These are phyloP conservation scores for Myotis brandtii DNA, from an alignment of 2,113 vertebrate genomes.

Conservation along the genomic window DNA sequence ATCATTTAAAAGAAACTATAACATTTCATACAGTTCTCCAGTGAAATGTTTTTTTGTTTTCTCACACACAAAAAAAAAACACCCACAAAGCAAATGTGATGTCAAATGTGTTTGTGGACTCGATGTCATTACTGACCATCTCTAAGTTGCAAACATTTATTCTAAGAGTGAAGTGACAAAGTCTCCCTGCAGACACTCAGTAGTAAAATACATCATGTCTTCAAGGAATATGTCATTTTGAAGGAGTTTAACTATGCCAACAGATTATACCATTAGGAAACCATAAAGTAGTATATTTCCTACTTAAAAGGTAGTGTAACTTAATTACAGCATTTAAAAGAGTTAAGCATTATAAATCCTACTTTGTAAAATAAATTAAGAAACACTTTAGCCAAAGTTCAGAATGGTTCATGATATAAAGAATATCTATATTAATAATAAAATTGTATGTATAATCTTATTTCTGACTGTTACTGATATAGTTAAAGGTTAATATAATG, in stretches of 20 bases:
- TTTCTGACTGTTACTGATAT: not conserved
- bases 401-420: not conserved
- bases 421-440: not conserved
- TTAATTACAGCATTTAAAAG: not conserved
- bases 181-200: not conserved
- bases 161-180: not conserved
- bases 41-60: not conserved
- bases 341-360: not conserved
- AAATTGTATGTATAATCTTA: not conserved
- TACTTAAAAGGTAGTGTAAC: not conserved
- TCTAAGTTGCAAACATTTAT: not conserved
- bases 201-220: not conserved
- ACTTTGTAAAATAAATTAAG: constrained; percentile 43
- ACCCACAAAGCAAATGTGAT: not conserved
- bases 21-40: not conserved
- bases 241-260: not conserved
- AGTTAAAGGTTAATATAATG: not conserved
- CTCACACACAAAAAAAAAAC: not conserved
- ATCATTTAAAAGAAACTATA: not conserved
- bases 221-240: not conserved
- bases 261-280: not conserved
- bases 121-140: not conserved
- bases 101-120: not conserved
- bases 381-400: not conserved
- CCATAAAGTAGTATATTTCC: not conserved